Evolutionary conservation across 2,888 invertebrate genomes (phyloP).

Genomic region (Agrotis exclamationis): DNA sequence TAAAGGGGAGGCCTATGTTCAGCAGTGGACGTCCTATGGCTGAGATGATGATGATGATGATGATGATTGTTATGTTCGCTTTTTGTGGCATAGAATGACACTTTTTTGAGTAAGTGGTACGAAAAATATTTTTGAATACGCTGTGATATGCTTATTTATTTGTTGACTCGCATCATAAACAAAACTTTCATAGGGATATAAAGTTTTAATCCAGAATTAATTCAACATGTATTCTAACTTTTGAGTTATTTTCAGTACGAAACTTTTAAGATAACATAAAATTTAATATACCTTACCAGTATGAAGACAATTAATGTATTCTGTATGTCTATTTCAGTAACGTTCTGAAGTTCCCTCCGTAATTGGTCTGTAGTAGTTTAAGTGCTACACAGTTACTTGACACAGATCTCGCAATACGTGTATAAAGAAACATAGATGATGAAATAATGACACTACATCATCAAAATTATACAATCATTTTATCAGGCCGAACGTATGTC

Average conservation of each 20-base stretch:
- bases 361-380: constrained; percentile 17
- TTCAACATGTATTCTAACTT: not conserved
- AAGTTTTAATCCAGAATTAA: not conserved
- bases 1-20: too few relatives aligned
- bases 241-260: not conserved
- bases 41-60: too few relatives aligned
- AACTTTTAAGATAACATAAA: not conserved
- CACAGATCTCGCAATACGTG: constrained; percentile 1
- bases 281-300: not conserved
- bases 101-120: too few relatives aligned
- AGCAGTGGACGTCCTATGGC: too few relatives aligned
- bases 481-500: too few relatives aligned
- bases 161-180: too few relatives aligned
- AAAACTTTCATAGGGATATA: too few relatives aligned
- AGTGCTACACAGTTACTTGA: constrained; percentile 3
- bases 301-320: not conserved
- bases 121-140: too few relatives aligned
- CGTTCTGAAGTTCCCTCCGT: not conserved
- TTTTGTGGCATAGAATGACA: too few relatives aligned
- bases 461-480: too few relatives aligned
- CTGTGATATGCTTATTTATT: too few relatives aligned
- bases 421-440: not conserved
- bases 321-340: constrained; percentile 1
- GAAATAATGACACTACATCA: not conserved
- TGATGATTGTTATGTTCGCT: too few relatives aligned